Conservation (phyloP, 2,888 invertebrate genomes). For the Nineta flava region DNA sequence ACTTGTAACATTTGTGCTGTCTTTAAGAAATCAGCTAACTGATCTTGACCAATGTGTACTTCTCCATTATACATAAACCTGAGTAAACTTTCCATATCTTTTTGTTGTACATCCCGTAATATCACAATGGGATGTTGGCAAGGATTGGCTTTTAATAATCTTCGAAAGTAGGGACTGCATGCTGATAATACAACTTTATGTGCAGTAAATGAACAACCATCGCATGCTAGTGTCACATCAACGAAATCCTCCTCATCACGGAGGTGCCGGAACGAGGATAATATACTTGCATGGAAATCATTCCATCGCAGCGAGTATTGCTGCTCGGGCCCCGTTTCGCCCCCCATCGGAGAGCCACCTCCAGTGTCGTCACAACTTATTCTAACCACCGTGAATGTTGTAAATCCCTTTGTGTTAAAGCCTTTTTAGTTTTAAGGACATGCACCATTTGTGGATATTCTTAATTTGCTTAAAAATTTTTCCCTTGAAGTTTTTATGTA, state of each 20-base stretch:
- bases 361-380: slow-evolving; percentile 6
- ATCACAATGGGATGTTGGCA: slow-evolving; percentile 85
- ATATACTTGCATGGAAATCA: slow-evolving; percentile 83
- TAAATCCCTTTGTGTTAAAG: neutral
- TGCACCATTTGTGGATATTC: slow-evolving; percentile 2
- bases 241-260: slow-evolving; percentile 86
- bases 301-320: slow-evolving; percentile 91
- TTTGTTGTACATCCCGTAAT: slow-evolving; percentile 67
- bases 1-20: slow-evolving; percentile 80
- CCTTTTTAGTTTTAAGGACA: neutral
- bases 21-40: slow-evolving; percentile 69
- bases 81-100: slow-evolving; percentile 73
- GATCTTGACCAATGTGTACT: slow-evolving; percentile 77
- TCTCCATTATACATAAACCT: slow-evolving; percentile 89
- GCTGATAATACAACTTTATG: slow-evolving; percentile 84
- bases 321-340: slow-evolving; percentile 49
- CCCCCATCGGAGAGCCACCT: slow-evolving; percentile 39
- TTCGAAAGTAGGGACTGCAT: slow-evolving; percentile 83
- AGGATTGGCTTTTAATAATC: slow-evolving; percentile 75
- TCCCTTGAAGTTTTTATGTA: neutral
- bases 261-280: slow-evolving; percentile 76
- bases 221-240: slow-evolving; percentile 84
- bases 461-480: neutral
- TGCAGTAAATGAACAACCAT: slow-evolving; percentile 74
- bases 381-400: slow-evolving; percentile 10